Evolutionary conservation across 2,888 invertebrate species (phyloP).

Genomic region (Nephrotoma appendiculata): DNA sequence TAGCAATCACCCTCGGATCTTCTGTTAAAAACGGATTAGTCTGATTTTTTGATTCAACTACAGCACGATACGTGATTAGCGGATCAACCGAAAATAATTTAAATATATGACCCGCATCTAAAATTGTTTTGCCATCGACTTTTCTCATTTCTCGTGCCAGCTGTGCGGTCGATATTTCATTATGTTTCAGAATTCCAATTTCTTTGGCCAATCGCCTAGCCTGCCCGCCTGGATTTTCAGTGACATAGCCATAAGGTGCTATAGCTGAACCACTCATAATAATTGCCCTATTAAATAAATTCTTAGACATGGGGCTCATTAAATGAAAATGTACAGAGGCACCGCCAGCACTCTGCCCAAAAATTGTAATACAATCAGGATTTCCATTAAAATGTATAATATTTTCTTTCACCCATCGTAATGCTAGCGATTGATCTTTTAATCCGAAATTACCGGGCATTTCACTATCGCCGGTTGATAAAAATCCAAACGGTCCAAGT

Average conservation of each 20-base stretch:
- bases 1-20: constrained; percentile 30
- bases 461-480: constrained; percentile 32
- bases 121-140: constrained; percentile 26
- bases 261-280: constrained; percentile 35
- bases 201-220: constrained; percentile 29
- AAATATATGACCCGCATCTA: constrained; percentile 31
- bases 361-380: constrained; percentile 30
- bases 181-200: constrained; percentile 27
- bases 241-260: constrained; percentile 24
- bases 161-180: constrained; percentile 19
- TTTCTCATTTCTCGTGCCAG: constrained; percentile 31
- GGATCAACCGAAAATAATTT: constrained; percentile 39
- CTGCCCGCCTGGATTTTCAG: constrained; percentile 20
- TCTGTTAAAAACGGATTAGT: constrained; percentile 33
- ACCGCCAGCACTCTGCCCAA: constrained; percentile 36
- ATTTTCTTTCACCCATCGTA: constrained; percentile 34
- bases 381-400: constrained; percentile 34
- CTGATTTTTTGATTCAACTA: constrained; percentile 27
- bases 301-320: constrained; percentile 30
- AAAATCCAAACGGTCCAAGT: constrained; percentile 29
- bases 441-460: constrained; percentile 37
- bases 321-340: constrained; percentile 35
- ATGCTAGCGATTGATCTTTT: constrained; percentile 35
- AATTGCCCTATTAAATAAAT: constrained; percentile 33
- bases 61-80: constrained; percentile 32